These are phyloP conservation scores for Creontiades dilutus DNA, from an alignment of 2,888 invertebrate species.

Conservation along the genomic window DNA sequence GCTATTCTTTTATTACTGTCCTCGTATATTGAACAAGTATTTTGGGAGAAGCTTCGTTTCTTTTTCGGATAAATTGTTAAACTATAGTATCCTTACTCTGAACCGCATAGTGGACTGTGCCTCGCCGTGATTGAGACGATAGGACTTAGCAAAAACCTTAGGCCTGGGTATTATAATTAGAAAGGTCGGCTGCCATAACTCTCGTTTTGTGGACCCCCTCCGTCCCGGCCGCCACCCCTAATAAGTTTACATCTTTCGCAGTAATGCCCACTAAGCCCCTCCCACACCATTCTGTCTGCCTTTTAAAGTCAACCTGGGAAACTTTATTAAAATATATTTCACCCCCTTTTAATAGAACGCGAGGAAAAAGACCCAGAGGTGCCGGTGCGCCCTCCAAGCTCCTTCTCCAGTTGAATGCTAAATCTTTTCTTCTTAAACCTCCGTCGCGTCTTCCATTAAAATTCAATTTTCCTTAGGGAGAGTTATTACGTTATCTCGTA, in stretches of 20 bases:
- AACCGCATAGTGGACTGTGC: too few relatives aligned
- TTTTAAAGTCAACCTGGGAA: conserved; percentile 70
- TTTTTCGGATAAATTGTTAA: too few relatives aligned
- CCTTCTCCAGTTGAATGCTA: conserved; percentile 50
- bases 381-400: neutral
- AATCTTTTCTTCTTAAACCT: conserved; percentile 63
- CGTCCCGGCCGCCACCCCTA: conserved; percentile 26
- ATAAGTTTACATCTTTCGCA: conserved; percentile 66
- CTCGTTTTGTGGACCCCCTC: conserved; percentile 53
- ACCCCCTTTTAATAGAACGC: conserved; percentile 43
- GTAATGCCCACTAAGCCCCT: conserved; percentile 52
- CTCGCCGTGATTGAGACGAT: neutral
- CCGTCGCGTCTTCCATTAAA: conserved; percentile 65
- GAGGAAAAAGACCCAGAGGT: conserved; percentile 41
- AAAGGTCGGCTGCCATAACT: conserved; percentile 41
- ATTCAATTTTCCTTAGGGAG: conserved; percentile 59
- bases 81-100: too few relatives aligned
- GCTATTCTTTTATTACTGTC: too few relatives aligned
- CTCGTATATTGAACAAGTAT: too few relatives aligned
- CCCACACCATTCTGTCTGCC: conserved; percentile 39
- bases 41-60: too few relatives aligned
- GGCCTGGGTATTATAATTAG: conserved; percentile 25
- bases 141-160: neutral
- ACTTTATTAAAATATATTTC: conserved; percentile 70
- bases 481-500: conserved; percentile 59